These are phyloP conservation scores for Tipula confusa DNA, from an alignment of 2,888 invertebrate species.

Conservation along the genomic window DNA sequence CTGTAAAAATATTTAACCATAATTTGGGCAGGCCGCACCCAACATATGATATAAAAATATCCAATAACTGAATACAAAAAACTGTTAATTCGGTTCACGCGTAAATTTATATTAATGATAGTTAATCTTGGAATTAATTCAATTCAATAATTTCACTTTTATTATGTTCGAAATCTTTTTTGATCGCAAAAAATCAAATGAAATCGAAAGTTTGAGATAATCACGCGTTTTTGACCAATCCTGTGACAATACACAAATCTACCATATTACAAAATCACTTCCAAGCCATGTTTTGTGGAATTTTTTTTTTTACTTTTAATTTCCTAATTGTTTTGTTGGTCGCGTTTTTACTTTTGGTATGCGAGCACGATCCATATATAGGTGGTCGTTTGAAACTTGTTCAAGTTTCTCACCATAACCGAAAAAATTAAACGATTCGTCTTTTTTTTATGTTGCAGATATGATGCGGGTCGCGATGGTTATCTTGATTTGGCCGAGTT, in stretches of 20 bases:
- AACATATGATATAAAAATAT: no score
- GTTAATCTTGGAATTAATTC: neutral
- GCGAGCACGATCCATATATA: neutral
- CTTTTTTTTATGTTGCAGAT: constrained; percentile 55
- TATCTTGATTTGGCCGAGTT: constrained; percentile 84
- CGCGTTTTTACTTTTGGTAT: neutral
- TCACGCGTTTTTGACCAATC: neutral
- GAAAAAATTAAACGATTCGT: neutral
- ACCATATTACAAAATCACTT: neutral
- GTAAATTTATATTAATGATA: neutral
- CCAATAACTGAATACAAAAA: no score
- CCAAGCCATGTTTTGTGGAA: neutral
- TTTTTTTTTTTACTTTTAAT: neutral
- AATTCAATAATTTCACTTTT: neutral
- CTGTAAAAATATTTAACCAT: no score
- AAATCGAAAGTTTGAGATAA: neutral
- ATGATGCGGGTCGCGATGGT: constrained; percentile 84
- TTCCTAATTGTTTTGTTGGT: neutral
- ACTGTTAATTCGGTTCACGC: neutral
- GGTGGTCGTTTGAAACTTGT: neutral
- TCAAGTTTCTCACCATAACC: neutral
- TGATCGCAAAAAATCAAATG: neutral
- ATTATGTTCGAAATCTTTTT: neutral
- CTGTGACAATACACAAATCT: neutral
- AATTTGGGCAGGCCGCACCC: no score